These are phyloP conservation scores for Rutpela maculata DNA, from an alignment of 2,888 invertebrate species.

Conservation along the genomic window DNA sequence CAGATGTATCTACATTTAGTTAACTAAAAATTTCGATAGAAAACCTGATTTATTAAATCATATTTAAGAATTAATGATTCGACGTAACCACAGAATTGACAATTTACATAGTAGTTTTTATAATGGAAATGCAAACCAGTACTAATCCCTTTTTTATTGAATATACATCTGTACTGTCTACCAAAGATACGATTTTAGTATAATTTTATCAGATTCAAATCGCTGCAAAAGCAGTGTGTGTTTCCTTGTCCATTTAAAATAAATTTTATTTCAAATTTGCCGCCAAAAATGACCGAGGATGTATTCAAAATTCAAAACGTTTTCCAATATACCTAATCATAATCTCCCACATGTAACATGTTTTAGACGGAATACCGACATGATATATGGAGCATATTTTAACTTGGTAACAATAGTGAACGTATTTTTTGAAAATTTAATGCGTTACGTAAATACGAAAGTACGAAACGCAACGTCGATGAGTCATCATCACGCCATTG, in stretches of 20 bases:
- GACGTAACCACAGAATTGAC: too few species aligned
- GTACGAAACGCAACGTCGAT: background rate
- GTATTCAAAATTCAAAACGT: slow-evolving; percentile 24
- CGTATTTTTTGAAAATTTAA: background rate
- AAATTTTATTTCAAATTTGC: slow-evolving; percentile 39
- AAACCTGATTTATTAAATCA: too few species aligned
- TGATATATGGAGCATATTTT: background rate
- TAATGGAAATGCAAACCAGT: too few species aligned
- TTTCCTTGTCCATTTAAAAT: background rate
- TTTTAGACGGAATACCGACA: background rate
- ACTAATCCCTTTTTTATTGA: too few species aligned
- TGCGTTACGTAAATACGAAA: slow-evolving; percentile 5
- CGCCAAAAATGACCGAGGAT: slow-evolving; percentile 35
- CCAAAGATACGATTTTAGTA: too few species aligned
- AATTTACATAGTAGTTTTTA: too few species aligned
- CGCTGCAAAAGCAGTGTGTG: background rate
- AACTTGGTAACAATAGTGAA: background rate
- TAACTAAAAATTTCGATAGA: too few species aligned
- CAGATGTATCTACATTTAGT: too few species aligned
- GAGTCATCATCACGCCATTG: slow-evolving; percentile 24
- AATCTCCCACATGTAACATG: background rate
- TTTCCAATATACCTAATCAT: background rate
- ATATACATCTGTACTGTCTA: too few species aligned
- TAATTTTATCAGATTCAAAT: background rate
- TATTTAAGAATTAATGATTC: too few species aligned